These are phyloP conservation scores for Lynx canadensis DNA, from an alignment of 2,113 vertebrate genomes.

Conservation along the genomic window DNA sequence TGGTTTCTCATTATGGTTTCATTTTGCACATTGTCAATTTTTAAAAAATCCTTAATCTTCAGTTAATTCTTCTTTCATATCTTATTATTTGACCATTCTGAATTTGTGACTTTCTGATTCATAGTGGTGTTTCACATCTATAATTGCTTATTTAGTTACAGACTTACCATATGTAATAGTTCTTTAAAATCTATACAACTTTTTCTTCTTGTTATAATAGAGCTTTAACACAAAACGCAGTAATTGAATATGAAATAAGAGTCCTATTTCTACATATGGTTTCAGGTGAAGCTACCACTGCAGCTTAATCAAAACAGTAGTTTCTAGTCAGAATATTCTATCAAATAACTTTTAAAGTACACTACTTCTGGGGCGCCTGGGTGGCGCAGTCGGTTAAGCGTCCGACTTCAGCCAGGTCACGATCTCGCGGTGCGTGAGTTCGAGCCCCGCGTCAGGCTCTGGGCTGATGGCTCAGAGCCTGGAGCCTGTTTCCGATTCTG, in stretches of 20 bases:
- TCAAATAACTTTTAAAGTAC: neutral
- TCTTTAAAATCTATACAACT: neutral
- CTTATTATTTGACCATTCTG: neutral
- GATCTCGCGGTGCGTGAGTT: too few species aligned
- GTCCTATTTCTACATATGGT: neutral
- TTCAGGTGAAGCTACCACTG: neutral
- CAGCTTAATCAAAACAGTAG: neutral
- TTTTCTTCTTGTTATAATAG: neutral
- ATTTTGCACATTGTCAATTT: neutral
- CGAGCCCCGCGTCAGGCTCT: too few species aligned
- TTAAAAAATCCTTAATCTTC: neutral
- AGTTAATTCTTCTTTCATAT: neutral
- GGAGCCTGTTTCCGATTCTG: too few species aligned
- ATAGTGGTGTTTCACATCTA: neutral
- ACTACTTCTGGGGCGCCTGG: too few species aligned
- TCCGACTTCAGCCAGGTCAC: too few species aligned
- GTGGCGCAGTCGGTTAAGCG: too few species aligned
- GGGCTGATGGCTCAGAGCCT: too few species aligned
- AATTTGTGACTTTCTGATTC: neutral
- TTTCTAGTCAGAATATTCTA: neutral
- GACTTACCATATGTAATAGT: neutral
- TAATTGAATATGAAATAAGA: neutral
- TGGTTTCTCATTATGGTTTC: neutral
- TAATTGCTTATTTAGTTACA: neutral
- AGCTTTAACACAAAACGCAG: neutral